Conservation (phyloP, 2,797 vertebrate genomes). For the Sebastes glaucus region DNA sequence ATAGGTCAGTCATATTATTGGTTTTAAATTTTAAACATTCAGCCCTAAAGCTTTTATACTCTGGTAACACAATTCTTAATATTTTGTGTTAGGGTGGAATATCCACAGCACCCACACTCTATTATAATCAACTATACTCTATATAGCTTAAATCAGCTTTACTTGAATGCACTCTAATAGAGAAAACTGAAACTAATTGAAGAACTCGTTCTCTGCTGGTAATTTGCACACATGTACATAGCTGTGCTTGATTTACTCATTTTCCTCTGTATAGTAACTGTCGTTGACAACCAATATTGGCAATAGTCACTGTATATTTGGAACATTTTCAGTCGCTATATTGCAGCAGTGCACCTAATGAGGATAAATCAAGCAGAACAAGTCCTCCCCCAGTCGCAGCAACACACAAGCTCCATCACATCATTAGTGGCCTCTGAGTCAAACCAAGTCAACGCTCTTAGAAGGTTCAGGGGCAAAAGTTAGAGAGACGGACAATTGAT, state of each 20-base stretch:
- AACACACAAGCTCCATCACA: not conserved
- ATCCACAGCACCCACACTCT: not conserved
- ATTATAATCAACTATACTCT: not conserved
- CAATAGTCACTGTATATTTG: not conserved
- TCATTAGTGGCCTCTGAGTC: constrained; percentile 29
- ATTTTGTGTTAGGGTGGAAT: not conserved
- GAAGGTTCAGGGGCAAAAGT: constrained; percentile 12
- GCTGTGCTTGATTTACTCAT: not conserved
- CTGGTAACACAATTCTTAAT: not conserved
- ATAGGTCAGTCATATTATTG: too few species aligned
- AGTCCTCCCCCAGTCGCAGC: constrained; percentile 16
- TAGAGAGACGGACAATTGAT: not conserved
- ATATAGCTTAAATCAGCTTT: not conserved
- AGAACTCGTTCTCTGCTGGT: not conserved
- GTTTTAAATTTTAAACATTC: not conserved
- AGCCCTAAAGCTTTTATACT: not conserved
- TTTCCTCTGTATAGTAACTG: not conserved
- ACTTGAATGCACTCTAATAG: not conserved
- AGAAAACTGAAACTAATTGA: constrained; percentile 10
- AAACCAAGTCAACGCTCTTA: constrained; percentile 7
- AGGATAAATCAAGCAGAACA: constrained; percentile 28
- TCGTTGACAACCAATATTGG: constrained; percentile 11
- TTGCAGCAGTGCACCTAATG: constrained; percentile 32
- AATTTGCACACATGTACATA: not conserved
- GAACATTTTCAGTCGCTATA: not conserved